Evolutionary conservation across 2,888 invertebrate species (phyloP).

Genomic region (Synergus umbraculus): DNA sequence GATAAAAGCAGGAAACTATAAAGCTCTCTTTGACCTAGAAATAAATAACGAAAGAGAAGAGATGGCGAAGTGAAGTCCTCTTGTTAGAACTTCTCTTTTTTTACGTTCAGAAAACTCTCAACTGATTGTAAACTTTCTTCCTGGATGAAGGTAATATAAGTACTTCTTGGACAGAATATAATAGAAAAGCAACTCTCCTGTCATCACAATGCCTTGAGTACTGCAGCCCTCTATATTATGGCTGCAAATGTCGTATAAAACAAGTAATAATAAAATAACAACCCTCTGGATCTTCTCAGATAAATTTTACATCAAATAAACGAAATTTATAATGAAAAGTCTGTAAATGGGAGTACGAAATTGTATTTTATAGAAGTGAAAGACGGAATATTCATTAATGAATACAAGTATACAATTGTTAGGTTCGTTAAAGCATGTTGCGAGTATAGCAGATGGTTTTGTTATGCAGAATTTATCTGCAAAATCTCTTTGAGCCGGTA

Average conservation of each 20-base stretch:
- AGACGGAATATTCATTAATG: not conserved
- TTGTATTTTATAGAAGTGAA: not conserved
- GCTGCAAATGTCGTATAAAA: not conserved
- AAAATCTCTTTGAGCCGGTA: slow-evolving; percentile 67
- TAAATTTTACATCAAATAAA: no score
- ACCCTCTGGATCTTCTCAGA: no score
- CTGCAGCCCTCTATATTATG: not conserved
- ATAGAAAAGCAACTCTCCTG: not conserved
- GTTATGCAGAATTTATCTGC: slow-evolving; percentile 60
- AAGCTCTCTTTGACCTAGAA: slow-evolving; percentile 2
- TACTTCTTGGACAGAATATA: not conserved
- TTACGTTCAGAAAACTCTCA: not conserved
- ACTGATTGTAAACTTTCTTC: slow-evolving; percentile 18
- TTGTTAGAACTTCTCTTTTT: not conserved
- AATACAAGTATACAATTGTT: not conserved
- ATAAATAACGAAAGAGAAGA: slow-evolving; percentile 1
- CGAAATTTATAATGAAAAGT: no score
- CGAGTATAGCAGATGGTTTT: slow-evolving; percentile 42
- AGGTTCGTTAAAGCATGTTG: slow-evolving; percentile 44
- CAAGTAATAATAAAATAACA: not conserved
- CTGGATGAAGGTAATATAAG: not conserved
- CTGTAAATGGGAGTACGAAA: no score
- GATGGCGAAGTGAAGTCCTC: not conserved
- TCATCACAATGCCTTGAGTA: not conserved
- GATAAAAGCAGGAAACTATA: slow-evolving; percentile 2